These are phyloP conservation scores for Plemyria rubiginata DNA, from an alignment of 2,888 invertebrate species.

Conservation along the genomic window DNA sequence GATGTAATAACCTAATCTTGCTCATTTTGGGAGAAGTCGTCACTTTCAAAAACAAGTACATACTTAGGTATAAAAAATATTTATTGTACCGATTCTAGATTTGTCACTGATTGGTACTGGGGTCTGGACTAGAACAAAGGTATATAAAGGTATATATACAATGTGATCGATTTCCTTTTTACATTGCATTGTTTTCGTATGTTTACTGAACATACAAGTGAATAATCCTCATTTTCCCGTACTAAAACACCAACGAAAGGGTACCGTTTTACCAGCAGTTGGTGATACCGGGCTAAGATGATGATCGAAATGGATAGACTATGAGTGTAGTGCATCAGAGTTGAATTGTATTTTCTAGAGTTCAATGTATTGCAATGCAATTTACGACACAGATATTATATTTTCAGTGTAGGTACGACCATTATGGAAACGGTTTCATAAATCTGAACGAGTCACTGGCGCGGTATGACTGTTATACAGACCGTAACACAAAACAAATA, in stretches of 20 bases:
- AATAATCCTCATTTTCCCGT: neutral
- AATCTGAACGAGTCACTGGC: slow-evolving; percentile 38
- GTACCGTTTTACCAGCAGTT: too few species aligned
- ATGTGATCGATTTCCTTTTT: too few species aligned
- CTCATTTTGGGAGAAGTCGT: slow-evolving; percentile 20
- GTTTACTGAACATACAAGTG: neutral
- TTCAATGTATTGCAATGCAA: slow-evolving; percentile 6
- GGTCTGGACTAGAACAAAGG: too few species aligned
- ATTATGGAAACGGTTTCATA: slow-evolving; percentile 37
- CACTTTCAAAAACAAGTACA: too few species aligned
- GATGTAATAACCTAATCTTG: slow-evolving; percentile 28
- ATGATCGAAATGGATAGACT: too few species aligned
- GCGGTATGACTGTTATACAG: slow-evolving; percentile 38
- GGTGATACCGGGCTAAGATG: too few species aligned
- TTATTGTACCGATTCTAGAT: too few species aligned
- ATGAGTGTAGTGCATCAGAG: neutral
- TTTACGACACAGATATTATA: slow-evolving; percentile 7
- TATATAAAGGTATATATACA: too few species aligned
- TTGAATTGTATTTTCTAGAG: neutral
- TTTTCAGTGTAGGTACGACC: slow-evolving; percentile 18
- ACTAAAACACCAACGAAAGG: neutral
- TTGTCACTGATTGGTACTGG: too few species aligned
- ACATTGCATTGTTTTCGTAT: neutral
- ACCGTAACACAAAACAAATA: slow-evolving; percentile 43
- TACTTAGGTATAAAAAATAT: too few species aligned